Evolutionary conservation across 2,113 vertebrate species (phyloP), one percentile per base, ranked within the genome.

Genomic region (Hippocampus barbouri): DNA sequence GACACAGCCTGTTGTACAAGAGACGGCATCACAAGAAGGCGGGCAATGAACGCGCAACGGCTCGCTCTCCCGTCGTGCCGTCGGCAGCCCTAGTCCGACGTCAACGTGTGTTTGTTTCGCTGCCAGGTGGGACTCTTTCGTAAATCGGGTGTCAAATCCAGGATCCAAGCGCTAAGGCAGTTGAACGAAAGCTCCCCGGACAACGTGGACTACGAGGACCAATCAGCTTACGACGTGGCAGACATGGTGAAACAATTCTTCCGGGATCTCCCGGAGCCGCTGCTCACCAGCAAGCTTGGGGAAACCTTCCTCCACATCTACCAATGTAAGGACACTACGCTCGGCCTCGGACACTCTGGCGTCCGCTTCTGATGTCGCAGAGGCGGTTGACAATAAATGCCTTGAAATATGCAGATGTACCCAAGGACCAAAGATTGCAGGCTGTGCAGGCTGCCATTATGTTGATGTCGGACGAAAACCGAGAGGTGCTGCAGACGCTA

Each of bases 201-300:
- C 60, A 93, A 96, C 0, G 95, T 98, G 75, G 93, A 79, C 90
- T 99, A 99, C 15, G 95, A 98, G 47, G 97, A 97, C 67, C 97
- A 99, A 78, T 99, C 96, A 0, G 97, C 97, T 0, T 99, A 99
- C 0, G 97, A 99, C 20, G 97, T 99, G 79, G 97, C 97, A 0
- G 97, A 99, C 77, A 98, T 99, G 97, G 94, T 98, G 63, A 99
- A 99, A 72, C 97, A 98, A 77, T 99, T 99, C 85, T 98, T 99
- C 91, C 92, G 97, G 69, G 97, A 99, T 85, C 91, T 99, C 38
- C 97, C 97, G 0, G 97, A 99, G 66, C 97, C 97, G 2, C 94
- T 99, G 8, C 95, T 99, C 79, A 98, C 96, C 71, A 97, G 93
- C 91, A 99, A 99, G 78, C 92, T 99, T 25, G 96, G 96, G 30